Base-by-base conservation (phyloP, 2,888 invertebrate genomes). In the Cheiracanthium punctorium region DNA sequence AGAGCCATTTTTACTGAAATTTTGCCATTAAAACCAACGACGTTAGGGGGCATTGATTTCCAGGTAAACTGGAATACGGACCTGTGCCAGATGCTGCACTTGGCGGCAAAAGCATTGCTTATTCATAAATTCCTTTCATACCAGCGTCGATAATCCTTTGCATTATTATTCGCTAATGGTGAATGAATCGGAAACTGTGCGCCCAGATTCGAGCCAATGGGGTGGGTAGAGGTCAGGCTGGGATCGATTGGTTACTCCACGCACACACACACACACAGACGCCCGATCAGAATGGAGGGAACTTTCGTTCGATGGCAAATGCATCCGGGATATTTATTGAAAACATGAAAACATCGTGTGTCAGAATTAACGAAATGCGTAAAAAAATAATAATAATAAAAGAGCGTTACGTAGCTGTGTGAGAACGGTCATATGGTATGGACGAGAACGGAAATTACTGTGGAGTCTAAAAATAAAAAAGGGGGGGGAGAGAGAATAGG, bases 91-190 rank as follows among this genome's bases (percentile, higher is more conserved):
- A 69, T 74, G 81, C 48, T 70, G 74, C 74, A 28, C 48, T 65
- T 58, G 29, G 28, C 69, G 74, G 80, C 73, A 81, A n/a, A n/a
- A 75, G 74, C 74, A 81, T 81, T 81, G 81, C 74, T 81, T 81
- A 81, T 81, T 81, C 81, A 81, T 81, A 81, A 81, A 81, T 75
- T 81, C 81, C 81, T 81, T 74, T 81, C 81, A 81, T 81, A 69
- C 74, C 70, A 32, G 52, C 74, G 74, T 81, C 81, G 81, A 75
- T 81, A 81, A 81, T 81, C 81, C 69, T 75, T 81, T 81, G 74
- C 81, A 74, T 81, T 81, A 81, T 81, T 81, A 81, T 81, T 75
- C 81, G 81, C 75, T 81, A 81, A 81, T 81, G 81, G 75, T 75
- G 81, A 75, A 81, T 81, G 81, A 81, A 81, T 74, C 75, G 75